These are phyloP conservation scores for Oxytorus armatus DNA, from an alignment of 2,888 invertebrate genomes.

Conservation along the genomic window DNA sequence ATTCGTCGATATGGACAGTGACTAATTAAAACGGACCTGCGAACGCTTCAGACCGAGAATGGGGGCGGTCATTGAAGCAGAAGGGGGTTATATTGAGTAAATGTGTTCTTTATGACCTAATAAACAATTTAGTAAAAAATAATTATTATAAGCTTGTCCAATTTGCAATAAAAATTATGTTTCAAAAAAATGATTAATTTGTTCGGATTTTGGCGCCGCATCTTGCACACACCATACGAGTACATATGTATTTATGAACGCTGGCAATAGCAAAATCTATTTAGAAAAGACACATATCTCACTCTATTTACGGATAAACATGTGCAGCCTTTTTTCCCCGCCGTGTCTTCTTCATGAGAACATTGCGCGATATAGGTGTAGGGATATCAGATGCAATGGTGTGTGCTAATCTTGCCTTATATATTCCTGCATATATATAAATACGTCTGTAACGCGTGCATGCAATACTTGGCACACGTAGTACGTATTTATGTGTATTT, in stretches of 20 bases:
- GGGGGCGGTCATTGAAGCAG: too few species aligned
- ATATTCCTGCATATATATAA: conserved; percentile 17
- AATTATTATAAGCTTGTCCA: too few species aligned
- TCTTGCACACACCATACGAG: not conserved
- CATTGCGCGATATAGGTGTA: conserved; percentile 42
- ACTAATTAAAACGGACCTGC: too few species aligned
- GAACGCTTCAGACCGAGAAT: too few species aligned
- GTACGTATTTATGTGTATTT: conserved; percentile 53
- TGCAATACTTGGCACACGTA: conserved; percentile 26
- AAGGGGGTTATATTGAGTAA: too few species aligned
- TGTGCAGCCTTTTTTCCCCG: conserved; percentile 34
- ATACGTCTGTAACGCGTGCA: conserved; percentile 6
- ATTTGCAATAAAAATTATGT: too few species aligned
- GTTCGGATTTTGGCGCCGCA: too few species aligned
- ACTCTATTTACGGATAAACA: conserved; percentile 63
- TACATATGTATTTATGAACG: conserved; percentile 16
- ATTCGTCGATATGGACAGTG: too few species aligned
- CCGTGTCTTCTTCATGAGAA: conserved; percentile 30
- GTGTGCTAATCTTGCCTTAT: conserved; percentile 61
- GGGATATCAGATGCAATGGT: conserved; percentile 45
- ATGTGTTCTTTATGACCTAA: too few species aligned
- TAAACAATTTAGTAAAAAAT: too few species aligned
- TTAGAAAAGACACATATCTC: conserved; percentile 47
- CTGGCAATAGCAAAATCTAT: conserved; percentile 18
- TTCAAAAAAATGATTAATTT: too few species aligned